Evolutionary conservation across 2,888 invertebrate genomes (phyloP), one percentile per base, ranked within the genome.

Genomic region (Cataglyphis albicans): DNA sequence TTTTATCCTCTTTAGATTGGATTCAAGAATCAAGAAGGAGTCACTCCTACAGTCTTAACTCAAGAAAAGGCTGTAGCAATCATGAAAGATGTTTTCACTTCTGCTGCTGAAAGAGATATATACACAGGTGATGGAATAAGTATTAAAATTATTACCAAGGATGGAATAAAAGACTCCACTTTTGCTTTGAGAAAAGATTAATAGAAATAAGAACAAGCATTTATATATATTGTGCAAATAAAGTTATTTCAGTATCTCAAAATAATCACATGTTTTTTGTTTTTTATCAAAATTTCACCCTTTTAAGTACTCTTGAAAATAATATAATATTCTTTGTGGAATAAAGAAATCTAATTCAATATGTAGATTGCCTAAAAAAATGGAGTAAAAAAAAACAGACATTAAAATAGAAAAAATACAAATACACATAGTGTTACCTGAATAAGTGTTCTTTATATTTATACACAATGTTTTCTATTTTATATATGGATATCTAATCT

Each of bases 91-190:
- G 98, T 98, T 0, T 99, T 99, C 94, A 98, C 98, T 90, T 98
- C 99, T 78, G 99, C 99, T 4, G 98, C 99, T 1, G 99, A 99
- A 94, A 96, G 99, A 93, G 99, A 99, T 94, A 99, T 99, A 92
- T 98, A 98, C 93, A 99, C 99, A 82, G 99, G 99, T 70, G 99
- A 99, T 95, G 97, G 97, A 83, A 97, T 99, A 90, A 95, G 96
- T 84, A 97, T 99, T 88, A 96, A 98, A 90, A 96, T 99, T 85
- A 97, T 99, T 89, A 98, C 98, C 25, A 98, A 98, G 90, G 97
- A 97, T 95, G 99, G 99, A 0, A 96, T 98, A 83, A 96, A 96
- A 93, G 96, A 96, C 93, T 97, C 96, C 89, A 94, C 90, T 7
- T 98, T 98, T 95, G 96, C 96, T 84, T 96, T 99, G 84, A 96